These are phyloP conservation scores for Colistium nudipinnis DNA, from an alignment of 2,113 vertebrate genomes.

Conservation along the genomic window DNA sequence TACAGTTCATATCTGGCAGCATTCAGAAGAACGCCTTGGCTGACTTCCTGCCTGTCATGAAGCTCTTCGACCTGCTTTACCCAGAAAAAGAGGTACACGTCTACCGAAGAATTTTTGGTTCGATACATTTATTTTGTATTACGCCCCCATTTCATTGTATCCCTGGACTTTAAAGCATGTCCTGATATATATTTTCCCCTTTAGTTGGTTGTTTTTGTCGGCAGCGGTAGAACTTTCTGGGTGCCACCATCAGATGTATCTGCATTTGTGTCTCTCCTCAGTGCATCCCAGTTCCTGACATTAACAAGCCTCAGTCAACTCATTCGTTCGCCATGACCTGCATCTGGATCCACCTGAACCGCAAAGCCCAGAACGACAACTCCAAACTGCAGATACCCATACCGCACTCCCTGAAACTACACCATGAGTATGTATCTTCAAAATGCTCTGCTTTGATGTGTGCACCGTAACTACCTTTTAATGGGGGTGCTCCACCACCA, in stretches of 20 bases:
- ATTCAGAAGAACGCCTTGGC: slow-evolving; percentile 98
- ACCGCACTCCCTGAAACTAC: slow-evolving; percentile 95
- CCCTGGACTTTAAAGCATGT: too few relatives aligned
- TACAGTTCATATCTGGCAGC: slow-evolving; percentile 98
- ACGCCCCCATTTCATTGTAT: neutral
- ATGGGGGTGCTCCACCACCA: neutral
- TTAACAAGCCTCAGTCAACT: slow-evolving; percentile 98
- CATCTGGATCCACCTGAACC: slow-evolving; percentile 99
- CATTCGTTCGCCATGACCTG: slow-evolving; percentile 99
- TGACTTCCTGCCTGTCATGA: slow-evolving; percentile 99
- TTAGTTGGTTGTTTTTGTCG: neutral
- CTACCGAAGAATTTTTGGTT: neutral
- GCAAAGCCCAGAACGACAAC: slow-evolving; percentile 97
- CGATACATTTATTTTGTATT: neutral
- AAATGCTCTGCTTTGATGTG: too few relatives aligned
- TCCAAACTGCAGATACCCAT: slow-evolving; percentile 97
- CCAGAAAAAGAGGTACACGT: slow-evolving; percentile 94
- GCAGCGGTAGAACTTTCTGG: neutral
- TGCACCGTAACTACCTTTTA: neutral
- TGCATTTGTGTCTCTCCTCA: slow-evolving; percentile 46
- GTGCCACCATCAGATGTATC: neutral
- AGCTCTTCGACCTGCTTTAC: slow-evolving; percentile 97
- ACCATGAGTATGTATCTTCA: slow-evolving; percentile 88
- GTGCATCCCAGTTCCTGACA: slow-evolving; percentile 98
- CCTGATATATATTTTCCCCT: too few relatives aligned